Percentiles rank a stretch among this genome's conserved stretches.
Evolutionary conservation across 2,797 vertebrate genomes (phyloP).

Genomic region (Chaenodraco wilsoni): DNA sequence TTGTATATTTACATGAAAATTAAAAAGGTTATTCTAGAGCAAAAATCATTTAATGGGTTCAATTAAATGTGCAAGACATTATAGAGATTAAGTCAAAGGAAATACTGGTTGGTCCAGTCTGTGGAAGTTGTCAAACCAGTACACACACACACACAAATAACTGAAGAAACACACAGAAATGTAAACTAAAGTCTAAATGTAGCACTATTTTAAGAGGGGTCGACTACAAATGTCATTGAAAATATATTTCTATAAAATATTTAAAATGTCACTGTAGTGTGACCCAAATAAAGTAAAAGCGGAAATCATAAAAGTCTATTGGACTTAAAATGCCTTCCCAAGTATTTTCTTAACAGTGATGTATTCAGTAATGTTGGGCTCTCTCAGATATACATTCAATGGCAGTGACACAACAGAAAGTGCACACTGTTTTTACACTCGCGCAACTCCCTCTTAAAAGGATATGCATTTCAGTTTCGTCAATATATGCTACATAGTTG

Average conservation of each 20-base stretch:
- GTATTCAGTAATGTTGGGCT: neutral
- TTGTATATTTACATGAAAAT: neutral
- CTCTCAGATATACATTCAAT: neutral
- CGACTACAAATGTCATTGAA: neutral
- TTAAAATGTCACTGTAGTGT: neutral
- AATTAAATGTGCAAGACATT: too few relatives aligned
- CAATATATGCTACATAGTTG: accelerated
- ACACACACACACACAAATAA: neutral
- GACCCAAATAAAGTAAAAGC: neutral
- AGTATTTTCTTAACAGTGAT: neutral
- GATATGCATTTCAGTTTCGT: neutral
- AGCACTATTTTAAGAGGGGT: neutral
- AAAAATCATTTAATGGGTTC: neutral
- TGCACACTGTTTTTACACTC: neutral
- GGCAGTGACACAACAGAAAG: neutral
- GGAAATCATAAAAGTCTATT: neutral
- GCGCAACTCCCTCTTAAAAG: neutral
- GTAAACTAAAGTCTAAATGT: neutral
- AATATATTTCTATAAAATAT: neutral
- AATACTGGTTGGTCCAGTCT: slow-evolving; percentile 20
- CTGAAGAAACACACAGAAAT: neutral
- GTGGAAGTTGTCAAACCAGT: slow-evolving; percentile 4
- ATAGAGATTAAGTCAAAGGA: slow-evolving; percentile 4
- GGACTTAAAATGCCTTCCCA: neutral
- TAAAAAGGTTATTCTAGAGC: neutral